phyloP scores from a whole-genome alignment of 2,113 vertebrate species.

The Carassius auratus region DNA sequence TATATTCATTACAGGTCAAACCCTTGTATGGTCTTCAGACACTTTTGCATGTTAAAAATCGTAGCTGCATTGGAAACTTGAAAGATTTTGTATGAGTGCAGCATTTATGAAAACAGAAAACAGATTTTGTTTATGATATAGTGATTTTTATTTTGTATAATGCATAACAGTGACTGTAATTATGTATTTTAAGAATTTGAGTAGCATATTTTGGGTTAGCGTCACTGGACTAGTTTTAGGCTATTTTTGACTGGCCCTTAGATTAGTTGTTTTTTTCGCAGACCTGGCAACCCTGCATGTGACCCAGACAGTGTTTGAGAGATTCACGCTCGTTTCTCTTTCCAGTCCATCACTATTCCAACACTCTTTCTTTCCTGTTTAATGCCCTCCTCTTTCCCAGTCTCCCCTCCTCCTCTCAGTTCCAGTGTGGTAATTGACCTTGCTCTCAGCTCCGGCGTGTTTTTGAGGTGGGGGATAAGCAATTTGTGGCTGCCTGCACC shows the following conservation, averaged over 20 bases:
- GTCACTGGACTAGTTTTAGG: neutral
- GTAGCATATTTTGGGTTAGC: neutral
- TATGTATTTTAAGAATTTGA: neutral
- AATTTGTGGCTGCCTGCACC: constrained; percentile 35
- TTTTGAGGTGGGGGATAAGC: constrained; percentile 51
- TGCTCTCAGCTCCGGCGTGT: constrained; percentile 46
- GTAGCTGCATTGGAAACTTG: too few relatives aligned
- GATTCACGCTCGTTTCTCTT: neutral
- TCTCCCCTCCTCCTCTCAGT: constrained; percentile 36
- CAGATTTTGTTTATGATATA: too few relatives aligned
- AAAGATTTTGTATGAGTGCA: too few relatives aligned
- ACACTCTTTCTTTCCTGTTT: neutral
- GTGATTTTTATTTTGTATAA: too few relatives aligned
- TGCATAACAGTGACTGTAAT: too few relatives aligned
- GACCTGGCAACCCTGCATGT: neutral
- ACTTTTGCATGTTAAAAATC: too few relatives aligned
- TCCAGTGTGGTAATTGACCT: constrained; percentile 59
- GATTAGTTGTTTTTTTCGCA: neutral
- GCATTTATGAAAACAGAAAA: too few relatives aligned
- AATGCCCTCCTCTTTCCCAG: neutral
- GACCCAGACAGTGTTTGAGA: neutral
- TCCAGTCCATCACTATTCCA: neutral
- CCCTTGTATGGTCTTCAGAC: too few relatives aligned
- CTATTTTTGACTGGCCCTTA: too few relatives aligned
- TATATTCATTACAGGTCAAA: neutral